Percentiles rank a stretch among this genome's conserved stretches.
These are phyloP conservation scores for Theodoxus fluviatilis DNA, from an alignment of 2,888 invertebrate genomes.

Conservation along the genomic window DNA sequence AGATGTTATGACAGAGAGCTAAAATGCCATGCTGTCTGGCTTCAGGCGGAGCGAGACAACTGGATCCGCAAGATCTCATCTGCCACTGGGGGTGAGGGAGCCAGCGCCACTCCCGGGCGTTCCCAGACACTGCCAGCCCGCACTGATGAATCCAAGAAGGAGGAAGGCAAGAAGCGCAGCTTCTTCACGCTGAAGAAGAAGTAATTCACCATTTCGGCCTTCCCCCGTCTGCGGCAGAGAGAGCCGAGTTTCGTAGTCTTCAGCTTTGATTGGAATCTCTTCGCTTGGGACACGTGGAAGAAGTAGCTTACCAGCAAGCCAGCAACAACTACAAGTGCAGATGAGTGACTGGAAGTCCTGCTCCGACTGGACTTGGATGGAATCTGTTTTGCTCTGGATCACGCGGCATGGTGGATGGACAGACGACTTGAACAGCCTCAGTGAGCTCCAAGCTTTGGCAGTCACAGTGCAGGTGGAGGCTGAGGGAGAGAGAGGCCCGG, in stretches of 20 bases:
- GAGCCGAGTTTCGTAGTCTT: slow-evolving; percentile 10
- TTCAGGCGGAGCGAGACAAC: slow-evolving; percentile 85
- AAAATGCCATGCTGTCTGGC: too few species aligned
- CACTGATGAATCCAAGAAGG: slow-evolving; percentile 71
- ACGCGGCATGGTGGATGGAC: too few species aligned
- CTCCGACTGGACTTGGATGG: too few species aligned
- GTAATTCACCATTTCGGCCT: slow-evolving; percentile 60
- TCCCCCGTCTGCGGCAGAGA: slow-evolving; percentile 11
- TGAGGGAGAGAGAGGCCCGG: too few species aligned
- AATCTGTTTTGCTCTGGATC: too few species aligned
- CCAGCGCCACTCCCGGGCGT: slow-evolving; percentile 71
- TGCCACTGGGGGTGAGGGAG: slow-evolving; percentile 72
- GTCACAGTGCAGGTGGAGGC: too few species aligned
- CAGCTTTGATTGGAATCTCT: slow-evolving; percentile 29
- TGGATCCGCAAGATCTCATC: slow-evolving; percentile 88
- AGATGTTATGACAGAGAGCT: neutral
- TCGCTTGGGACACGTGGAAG: slow-evolving; percentile 18
- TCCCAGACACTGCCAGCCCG: slow-evolving; percentile 91
- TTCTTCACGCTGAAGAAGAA: slow-evolving; percentile 99
- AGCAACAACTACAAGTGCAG: slow-evolving; percentile 9
- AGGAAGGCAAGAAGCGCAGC: slow-evolving; percentile 91
- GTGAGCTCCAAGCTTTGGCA: too few species aligned
- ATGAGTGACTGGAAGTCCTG: slow-evolving; percentile 24
- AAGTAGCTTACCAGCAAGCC: slow-evolving; percentile 15
- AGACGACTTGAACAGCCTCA: too few species aligned